phyloP scores from a whole-genome alignment of 2,888 invertebrate genomes.

The Synanthedon formicaeformis region DNA sequence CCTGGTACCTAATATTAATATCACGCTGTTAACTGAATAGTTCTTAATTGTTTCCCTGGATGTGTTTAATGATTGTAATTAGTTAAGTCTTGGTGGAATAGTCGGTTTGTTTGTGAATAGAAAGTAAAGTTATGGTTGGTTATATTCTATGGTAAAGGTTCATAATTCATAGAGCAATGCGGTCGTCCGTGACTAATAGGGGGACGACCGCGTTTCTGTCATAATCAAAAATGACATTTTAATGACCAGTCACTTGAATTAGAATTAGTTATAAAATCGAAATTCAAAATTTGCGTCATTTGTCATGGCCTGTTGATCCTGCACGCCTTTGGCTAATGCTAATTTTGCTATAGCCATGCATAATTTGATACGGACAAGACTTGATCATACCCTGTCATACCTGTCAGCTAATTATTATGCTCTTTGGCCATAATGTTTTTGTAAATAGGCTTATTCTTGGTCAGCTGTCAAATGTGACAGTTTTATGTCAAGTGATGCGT shows the following conservation, averaged over 20 bases:
- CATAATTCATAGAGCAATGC: background rate
- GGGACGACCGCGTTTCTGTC: no score
- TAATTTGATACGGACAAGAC: no score
- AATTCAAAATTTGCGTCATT: background rate
- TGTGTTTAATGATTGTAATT: slow-evolving; percentile 1
- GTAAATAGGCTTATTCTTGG: no score
- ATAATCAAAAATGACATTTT: background rate
- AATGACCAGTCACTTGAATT: background rate
- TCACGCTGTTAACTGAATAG: slow-evolving; percentile 13
- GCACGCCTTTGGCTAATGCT: no score
- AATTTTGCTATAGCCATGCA: no score
- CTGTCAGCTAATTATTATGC: no score
- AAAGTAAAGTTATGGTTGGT: background rate
- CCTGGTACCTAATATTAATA: slow-evolving; percentile 5
- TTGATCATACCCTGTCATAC: no score
- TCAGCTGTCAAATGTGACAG: no score
- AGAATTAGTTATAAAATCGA: background rate
- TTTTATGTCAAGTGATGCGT: no score
- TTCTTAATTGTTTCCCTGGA: slow-evolving; percentile 18
- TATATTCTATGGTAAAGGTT: background rate
- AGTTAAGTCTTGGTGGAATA: slow-evolving; percentile 6
- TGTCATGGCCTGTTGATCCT: no score
- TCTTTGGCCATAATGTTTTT: no score
- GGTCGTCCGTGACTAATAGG: no score
- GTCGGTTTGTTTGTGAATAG: background rate